A percentile compares a stretch with the other conserved stretches of the same genome.
phyloP scores from a whole-genome alignment of 92 coral and sea anemone species.

The Phenganax subtilis region DNA sequence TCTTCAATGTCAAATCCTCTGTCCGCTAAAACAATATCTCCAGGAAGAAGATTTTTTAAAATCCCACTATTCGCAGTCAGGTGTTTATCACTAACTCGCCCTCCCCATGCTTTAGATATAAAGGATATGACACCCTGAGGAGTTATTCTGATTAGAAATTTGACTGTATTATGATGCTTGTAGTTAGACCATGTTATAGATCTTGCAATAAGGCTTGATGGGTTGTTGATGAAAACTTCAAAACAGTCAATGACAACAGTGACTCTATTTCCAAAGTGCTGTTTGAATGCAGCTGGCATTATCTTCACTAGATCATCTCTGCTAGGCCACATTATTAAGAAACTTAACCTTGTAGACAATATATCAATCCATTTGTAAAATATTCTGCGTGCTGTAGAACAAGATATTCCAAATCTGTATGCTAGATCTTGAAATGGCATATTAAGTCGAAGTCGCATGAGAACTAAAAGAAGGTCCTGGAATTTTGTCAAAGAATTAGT shows the following conservation, averaged over 20 bases:
- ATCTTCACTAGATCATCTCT: constrained; percentile 13
- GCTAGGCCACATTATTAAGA: constrained; percentile 9
- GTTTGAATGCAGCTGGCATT: constrained; percentile 28
- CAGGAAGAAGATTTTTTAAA: constrained; percentile 15
- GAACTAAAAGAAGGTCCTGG: constrained; percentile 2
- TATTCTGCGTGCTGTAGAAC: constrained; percentile 20
- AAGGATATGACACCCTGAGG: constrained; percentile 33
- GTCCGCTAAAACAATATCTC: constrained; percentile 54
- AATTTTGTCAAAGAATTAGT: constrained; percentile 16
- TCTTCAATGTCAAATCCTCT: constrained; percentile 48
- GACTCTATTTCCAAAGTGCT: constrained; percentile 14
- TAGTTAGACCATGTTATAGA: constrained; percentile 7
- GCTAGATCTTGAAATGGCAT: constrained; percentile 20
- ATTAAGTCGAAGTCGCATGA: constrained; percentile 24
- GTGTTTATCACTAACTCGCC: too few species aligned
- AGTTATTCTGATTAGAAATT: constrained; percentile 23
- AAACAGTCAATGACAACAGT: neutral
- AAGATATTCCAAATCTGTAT: constrained; percentile 27
- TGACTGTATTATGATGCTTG: constrained; percentile 5
- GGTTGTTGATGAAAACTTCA: constrained; percentile 4
- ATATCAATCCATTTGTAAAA: constrained; percentile 6
- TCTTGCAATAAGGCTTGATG: constrained; percentile 24
- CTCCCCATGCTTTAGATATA: too few species aligned
- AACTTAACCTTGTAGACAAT: constrained; percentile 12
- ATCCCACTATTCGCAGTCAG: too few species aligned